Percentiles rank a stretch among this genome's conserved stretches.
Conservation (phyloP, 2,113 vertebrate genomes). For the Lates calcarifer region DNA sequence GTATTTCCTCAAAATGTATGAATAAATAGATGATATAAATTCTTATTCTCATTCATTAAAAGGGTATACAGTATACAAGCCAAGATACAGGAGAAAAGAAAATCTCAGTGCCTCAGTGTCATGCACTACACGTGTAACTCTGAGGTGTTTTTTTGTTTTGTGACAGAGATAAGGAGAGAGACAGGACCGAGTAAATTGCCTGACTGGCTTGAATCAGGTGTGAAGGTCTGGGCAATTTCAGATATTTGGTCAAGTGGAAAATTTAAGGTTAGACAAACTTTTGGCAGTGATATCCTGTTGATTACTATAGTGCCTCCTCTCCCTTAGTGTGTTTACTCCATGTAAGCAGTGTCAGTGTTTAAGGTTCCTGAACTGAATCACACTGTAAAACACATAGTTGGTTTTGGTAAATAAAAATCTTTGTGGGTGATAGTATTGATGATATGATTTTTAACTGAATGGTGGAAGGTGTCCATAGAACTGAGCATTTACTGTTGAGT, state of each 20-base stretch:
- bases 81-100: background rate
- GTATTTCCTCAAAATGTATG: background rate
- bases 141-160: too few species aligned
- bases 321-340: background rate
- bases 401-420: background rate
- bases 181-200: conserved; percentile 55
- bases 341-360: background rate
- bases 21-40: background rate
- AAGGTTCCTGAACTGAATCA: background rate
- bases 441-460: background rate
- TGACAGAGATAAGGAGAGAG: background rate
- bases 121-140: too few species aligned
- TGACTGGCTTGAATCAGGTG: conserved; percentile 52
- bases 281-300: conserved; percentile 26
- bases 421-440: background rate
- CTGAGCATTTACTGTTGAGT: background rate
- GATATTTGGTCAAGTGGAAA: conserved; percentile 71
- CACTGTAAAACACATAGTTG: background rate
- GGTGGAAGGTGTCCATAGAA: background rate
- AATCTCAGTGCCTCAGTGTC: too few species aligned
- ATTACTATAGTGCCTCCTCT: conserved; percentile 4
- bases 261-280: conserved; percentile 55
- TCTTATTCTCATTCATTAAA: background rate
- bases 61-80: background rate
- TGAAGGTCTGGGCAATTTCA: conserved; percentile 59